phyloP scores from a whole-genome alignment of 2,797 vertebrate genomes.

The Pantherophis alleghaniensis region DNA sequence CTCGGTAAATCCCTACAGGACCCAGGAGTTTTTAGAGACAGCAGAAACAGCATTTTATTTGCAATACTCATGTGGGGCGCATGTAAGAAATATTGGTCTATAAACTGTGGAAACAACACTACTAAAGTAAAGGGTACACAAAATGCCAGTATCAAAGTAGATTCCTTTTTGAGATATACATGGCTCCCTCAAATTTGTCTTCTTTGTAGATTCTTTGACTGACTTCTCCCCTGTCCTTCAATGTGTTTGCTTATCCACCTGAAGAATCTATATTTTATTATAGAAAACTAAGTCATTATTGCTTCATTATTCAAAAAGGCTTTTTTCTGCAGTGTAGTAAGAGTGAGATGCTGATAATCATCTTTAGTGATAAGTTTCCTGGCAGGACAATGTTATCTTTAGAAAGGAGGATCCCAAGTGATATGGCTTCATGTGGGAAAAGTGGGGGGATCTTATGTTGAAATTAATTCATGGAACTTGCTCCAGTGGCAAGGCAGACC shows the following conservation, averaged over 20 bases:
- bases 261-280: background rate
- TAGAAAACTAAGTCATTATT: background rate
- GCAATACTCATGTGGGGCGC: too few species aligned
- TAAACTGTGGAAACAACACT: background rate
- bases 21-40: background rate
- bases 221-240: background rate
- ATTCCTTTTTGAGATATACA: background rate
- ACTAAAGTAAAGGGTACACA: background rate
- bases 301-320: background rate
- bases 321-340: background rate
- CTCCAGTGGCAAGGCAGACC: background rate
- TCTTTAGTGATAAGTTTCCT: background rate
- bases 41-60: too few species aligned
- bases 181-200: background rate
- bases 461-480: slow-evolving; percentile 1
- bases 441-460: background rate
- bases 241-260: slow-evolving; percentile 12
- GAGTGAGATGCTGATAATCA: slow-evolving; percentile 12
- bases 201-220: background rate
- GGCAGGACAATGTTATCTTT: background rate
- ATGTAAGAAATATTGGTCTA: background rate
- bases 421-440: slow-evolving; percentile 21
- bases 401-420: background rate
- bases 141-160: background rate
- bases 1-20: background rate